Evolutionary conservation across 2,797 vertebrate species (phyloP), one percentile per base, ranked within the genome.

Genomic region (Girardinus metallicus): DNA sequence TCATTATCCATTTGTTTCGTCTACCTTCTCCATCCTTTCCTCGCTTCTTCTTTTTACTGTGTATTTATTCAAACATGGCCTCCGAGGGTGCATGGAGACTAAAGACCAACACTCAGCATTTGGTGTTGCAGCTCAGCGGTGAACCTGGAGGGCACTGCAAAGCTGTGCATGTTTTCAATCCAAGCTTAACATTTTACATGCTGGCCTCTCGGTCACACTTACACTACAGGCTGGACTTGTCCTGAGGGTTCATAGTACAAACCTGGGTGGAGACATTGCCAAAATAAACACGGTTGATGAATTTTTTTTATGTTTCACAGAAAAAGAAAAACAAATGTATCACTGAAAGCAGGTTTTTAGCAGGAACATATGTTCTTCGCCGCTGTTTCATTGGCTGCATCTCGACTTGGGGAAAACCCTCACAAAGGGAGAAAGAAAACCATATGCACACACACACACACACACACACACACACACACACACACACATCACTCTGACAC

Each of bases 401-500:
- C 89, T 87, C 78, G 82, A 91, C 91, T 89, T 83, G 86, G 93
- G 93, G 93, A 94, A 95, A 95, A 93, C 93, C 93, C 94, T 92
- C 31, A 39, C 80, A 70, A 15, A 44, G 66, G 41, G 39, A 70
- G 66, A 70, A 26, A n/a, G 41, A 70, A 44, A 70, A 44, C 66
- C 79, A 79, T 76, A 75, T 68, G 71, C 74, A 80, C 44, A 81
- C 84, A 85, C 44, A 81, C 83, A 51, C 49, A 88, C 81, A 73
- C n/a, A n/a, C n/a, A n/a, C n/a, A n/a, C n/a, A n/a, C n/a, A n/a
- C 44, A 81, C 83, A 51, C 49, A 88, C 78, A 80, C 15, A 47
- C 74, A 87, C 75, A 83, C 86, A 81, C 70, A 80, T 74, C 82
- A 86, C 81, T 89, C 84, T 91, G 86, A 94, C 92, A 91, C 92